Percentiles rank a stretch among this genome's conserved stretches.
phyloP scores from a whole-genome alignment of 2,797 vertebrate genomes.

The Dermochelys coriacea region DNA sequence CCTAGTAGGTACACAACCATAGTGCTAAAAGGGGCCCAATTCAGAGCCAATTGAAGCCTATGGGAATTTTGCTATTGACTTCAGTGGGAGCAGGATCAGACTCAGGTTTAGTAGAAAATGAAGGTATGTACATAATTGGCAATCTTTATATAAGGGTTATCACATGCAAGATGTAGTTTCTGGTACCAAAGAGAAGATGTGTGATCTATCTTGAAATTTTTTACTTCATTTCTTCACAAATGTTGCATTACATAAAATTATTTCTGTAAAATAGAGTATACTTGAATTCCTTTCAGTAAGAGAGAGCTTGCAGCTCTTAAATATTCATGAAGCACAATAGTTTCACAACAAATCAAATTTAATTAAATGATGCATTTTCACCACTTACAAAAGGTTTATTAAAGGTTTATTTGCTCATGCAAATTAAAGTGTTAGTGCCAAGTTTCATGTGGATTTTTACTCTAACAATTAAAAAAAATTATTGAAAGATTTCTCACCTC shows the following conservation, averaged over 20 bases:
- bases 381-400: conserved; percentile 82
- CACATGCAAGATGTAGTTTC: not conserved
- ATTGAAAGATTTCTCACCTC: conserved; percentile 78
- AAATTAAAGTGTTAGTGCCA: conserved; percentile 82
- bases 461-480: conserved; percentile 80
- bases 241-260: not conserved
- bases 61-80: not conserved
- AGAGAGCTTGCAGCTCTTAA: conserved; percentile 68
- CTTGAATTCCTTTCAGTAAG: conserved; percentile 52
- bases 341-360: conserved; percentile 83
- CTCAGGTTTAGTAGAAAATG: not conserved
- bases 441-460: too few relatives aligned
- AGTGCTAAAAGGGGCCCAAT: not conserved
- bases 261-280: not conserved
- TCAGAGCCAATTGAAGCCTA: not conserved
- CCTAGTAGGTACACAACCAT: not conserved
- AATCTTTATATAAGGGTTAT: not conserved
- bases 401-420: conserved; percentile 86
- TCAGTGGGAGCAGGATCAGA: not conserved
- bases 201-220: not conserved
- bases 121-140: not conserved
- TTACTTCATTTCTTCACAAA: conserved; percentile 11
- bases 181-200: not conserved
- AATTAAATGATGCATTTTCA: conserved; percentile 83
- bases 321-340: conserved; percentile 79